These are phyloP conservation scores for Noturus placidus DNA, from an alignment of 2,113 vertebrate species.

Conservation along the genomic window DNA sequence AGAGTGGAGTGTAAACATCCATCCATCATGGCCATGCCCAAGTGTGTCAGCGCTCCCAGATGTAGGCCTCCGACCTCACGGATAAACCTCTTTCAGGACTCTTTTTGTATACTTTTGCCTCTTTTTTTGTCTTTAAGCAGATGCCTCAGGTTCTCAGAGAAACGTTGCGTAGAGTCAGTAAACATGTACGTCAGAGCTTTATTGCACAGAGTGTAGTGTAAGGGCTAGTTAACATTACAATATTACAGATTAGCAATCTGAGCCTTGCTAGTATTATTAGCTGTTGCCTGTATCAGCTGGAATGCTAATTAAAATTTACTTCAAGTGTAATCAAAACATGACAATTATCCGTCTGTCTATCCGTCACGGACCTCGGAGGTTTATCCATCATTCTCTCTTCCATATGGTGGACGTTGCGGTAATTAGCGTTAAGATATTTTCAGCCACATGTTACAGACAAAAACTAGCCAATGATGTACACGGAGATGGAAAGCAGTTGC, in stretches of 20 bases:
- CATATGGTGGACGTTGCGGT: conserved; percentile 17
- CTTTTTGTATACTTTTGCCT: neutral
- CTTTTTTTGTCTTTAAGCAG: neutral
- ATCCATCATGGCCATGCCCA: conserved; percentile 45
- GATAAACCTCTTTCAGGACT: neutral
- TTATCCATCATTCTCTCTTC: neutral
- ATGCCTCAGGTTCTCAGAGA: neutral
- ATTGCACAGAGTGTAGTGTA: neutral
- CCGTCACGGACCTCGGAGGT: neutral
- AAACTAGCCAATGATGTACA: neutral
- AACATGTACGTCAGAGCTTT: neutral
- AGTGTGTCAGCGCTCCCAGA: conserved; percentile 2
- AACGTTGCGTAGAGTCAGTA: neutral
- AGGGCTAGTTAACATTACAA: neutral
- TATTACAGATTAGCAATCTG: neutral
- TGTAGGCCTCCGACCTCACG: neutral
- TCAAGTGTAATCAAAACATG: neutral
- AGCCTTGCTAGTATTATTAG: neutral
- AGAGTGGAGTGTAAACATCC: conserved; percentile 45
- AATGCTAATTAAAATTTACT: conserved; percentile 25
- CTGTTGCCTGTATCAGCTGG: neutral
- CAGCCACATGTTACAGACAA: neutral
- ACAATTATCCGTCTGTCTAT: neutral
- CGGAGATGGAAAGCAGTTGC: conserved; percentile 22
- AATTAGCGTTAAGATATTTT: conserved; percentile 48